Evolutionary conservation across 2,797 vertebrate genomes (phyloP), one percentile per base, ranked within the genome.

Genomic region (Zonotrichia albicollis): DNA sequence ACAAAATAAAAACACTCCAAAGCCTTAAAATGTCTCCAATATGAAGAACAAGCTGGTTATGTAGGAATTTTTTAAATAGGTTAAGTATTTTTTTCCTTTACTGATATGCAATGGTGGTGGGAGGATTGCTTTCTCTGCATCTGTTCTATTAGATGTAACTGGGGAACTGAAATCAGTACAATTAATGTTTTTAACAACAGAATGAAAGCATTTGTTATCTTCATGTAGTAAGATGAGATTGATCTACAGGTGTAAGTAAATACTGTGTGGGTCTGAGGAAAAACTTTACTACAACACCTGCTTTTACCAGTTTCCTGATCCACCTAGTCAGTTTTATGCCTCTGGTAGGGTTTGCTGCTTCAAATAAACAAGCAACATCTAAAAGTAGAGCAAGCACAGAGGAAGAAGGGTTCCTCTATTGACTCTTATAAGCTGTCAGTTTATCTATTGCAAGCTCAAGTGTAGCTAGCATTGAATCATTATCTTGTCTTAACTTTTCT

Each of bases 121-220:
- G 81, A 95, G 84, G 62, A 13, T 75, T 87, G 68, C 40, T 80
- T 90, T 95, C 57, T 48, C 62, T 80, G 54, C 86, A 87, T 93
- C 90, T 95, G 87, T 92, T 95, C 72, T 61, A 51, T 65, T 71
- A 57, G 68, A 67, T 46, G 61, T 58, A 50, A 19, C 68, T 87
- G 43, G 22, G 87, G 53, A 95, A 25, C 57, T 94, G 45, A 89
- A 83, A 94, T 54, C 7, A 67, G 9, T 54, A 50, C 17, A 60
- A 54, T 43, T 26, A 73, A 55, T 68, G 27, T 22, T 92, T 89
- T 73, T 32, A 76, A 62, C 27, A 82, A 80, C 25, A 73, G n/a
- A 88, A 51, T 46, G 16, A 64, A 90, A 84, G 7, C 25, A 34
- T 58, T 84, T 79, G 3, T 83, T 83, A 40, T 19, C 25, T 36